Percentiles rank a stretch among this genome's conserved stretches.
Conservation (phyloP, 30 jellyfish, hydroid and myxozoan species). For the Aurelia sp. region DNA sequence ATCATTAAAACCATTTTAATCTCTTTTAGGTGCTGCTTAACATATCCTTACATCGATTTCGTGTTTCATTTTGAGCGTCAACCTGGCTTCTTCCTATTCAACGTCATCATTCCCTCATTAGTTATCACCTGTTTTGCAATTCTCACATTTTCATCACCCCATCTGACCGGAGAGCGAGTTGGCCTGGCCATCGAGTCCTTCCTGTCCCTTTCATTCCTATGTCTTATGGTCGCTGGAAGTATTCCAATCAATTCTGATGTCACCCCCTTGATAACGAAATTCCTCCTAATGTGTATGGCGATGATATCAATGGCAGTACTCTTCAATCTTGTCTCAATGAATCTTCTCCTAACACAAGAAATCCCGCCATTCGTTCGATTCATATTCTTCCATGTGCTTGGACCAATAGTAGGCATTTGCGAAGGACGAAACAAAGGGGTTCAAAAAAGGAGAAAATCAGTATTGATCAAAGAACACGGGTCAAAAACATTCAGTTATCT, state of each 20-base stretch:
- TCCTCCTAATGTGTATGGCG: slow-evolving; percentile 86
- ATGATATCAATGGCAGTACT: slow-evolving; percentile 89
- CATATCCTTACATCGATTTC: slow-evolving; percentile 90
- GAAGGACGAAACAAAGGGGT: slow-evolving; percentile 81
- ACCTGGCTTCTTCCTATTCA: slow-evolving; percentile 95
- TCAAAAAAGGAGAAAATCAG: slow-evolving; percentile 75
- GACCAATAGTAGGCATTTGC: slow-evolving; percentile 94
- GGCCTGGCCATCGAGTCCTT: slow-evolving; percentile 96
- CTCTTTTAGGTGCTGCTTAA: slow-evolving; percentile 79
- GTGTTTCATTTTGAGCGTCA: slow-evolving; percentile 86
- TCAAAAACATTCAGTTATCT: slow-evolving; percentile 19
- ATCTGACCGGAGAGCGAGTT: slow-evolving; percentile 86
- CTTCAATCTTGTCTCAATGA: slow-evolving; percentile 83
- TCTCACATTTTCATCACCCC: slow-evolving; percentile 95
- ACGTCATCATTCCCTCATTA: slow-evolving; percentile 94
- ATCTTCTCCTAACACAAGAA: slow-evolving; percentile 53
- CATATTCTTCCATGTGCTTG: slow-evolving; percentile 80
- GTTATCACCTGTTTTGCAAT: slow-evolving; percentile 95
- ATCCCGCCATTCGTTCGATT: slow-evolving; percentile 87
- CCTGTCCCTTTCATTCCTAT: slow-evolving; percentile 87
- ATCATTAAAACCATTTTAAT: not conserved
- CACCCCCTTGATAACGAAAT: slow-evolving; percentile 93
- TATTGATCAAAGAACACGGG: slow-evolving; percentile 53
- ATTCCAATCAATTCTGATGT: slow-evolving; percentile 95
- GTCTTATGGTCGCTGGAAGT: slow-evolving; percentile 98